Evolutionary conservation across 2,113 vertebrate genomes (phyloP), one percentile per base, ranked within the genome.

Genomic region (Apaloderma vittatum): DNA sequence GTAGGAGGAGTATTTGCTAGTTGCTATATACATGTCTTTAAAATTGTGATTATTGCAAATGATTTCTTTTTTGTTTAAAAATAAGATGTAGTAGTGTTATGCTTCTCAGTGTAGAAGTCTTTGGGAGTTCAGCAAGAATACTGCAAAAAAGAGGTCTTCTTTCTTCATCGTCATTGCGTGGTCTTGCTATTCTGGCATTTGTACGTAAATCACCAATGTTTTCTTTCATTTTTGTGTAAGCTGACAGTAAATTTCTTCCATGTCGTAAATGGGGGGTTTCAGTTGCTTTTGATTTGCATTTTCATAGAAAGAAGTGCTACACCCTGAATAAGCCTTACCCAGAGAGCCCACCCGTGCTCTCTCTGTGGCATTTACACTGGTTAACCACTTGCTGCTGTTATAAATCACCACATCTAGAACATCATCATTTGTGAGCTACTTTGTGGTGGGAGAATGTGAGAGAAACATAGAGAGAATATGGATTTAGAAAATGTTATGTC

Each of bases 371-470:
- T 97, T 96, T 58, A 62, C 26, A 0, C 95, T 94, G 98, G 98
- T 98, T 98, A 98, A 98, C 98, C 98, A 90, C 98, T 97, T 4
- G 5, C 93, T 96, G 95, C 80, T 94, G 76, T 82, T 94, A 79
- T 4, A 96, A 91, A 97, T 96, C 91, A 62, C 97, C 98, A 96
- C 94, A 65, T 90, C 92, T 96, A 93, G 71, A 97, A 59, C 68
- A 80, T 89, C 87, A 91, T 76, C 78, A 55, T 92, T 77, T 45
- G 32, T 78, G 95, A 95, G 86, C 79, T 76, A 26, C 80, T 81
- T 93, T 98, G 97, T 89, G 97, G 98, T 97, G 93, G 95, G 88
- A 67, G 72, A 95, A 90, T 20, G 67, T 71, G 92, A 92, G 73
- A 96, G 83, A 91, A 79, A 51, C 40, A 62, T 83, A 29, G 85